Evolutionary conservation across 2,888 invertebrate genomes (phyloP).

Genomic region (Galerucella calmariensis): DNA sequence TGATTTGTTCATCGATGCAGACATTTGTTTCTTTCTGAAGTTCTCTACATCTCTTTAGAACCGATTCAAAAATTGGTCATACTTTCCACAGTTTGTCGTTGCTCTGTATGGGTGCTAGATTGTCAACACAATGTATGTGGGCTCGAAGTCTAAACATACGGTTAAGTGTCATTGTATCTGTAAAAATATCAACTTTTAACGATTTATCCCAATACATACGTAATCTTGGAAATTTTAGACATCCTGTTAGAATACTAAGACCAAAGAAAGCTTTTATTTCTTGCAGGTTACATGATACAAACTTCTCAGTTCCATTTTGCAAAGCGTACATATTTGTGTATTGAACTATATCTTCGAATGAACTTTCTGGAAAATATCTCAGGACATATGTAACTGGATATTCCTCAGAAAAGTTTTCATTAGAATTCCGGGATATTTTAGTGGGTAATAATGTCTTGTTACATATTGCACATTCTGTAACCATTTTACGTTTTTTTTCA

Average conservation of each 20-base stretch:
- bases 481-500: no score
- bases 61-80: slow-evolving; percentile 27
- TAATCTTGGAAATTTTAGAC: slow-evolving; percentile 19
- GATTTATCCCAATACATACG: slow-evolving; percentile 23
- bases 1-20: slow-evolving; percentile 3
- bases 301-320: slow-evolving; percentile 14
- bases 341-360: slow-evolving; percentile 15
- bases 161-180: slow-evolving; percentile 15
- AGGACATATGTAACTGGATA: no score
- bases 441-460: no score
- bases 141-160: neutral
- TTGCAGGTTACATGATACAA: slow-evolving; percentile 16
- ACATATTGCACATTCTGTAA: no score
- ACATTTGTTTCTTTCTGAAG: no score
- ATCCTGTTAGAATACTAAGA: slow-evolving; percentile 17
- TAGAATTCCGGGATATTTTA: no score
- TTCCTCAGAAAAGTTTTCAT: no score
- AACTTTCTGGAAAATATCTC: slow-evolving; percentile 17
- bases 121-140: slow-evolving; percentile 25
- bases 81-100: slow-evolving; percentile 25
- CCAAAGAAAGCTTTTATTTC: slow-evolving; percentile 17
- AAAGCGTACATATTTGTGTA: slow-evolving; percentile 4
- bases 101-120: slow-evolving; percentile 26
- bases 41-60: no score
- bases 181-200: slow-evolving; percentile 15